phyloP scores from a whole-genome alignment of 2,797 vertebrate genomes.

The Xenopus petersii region DNA sequence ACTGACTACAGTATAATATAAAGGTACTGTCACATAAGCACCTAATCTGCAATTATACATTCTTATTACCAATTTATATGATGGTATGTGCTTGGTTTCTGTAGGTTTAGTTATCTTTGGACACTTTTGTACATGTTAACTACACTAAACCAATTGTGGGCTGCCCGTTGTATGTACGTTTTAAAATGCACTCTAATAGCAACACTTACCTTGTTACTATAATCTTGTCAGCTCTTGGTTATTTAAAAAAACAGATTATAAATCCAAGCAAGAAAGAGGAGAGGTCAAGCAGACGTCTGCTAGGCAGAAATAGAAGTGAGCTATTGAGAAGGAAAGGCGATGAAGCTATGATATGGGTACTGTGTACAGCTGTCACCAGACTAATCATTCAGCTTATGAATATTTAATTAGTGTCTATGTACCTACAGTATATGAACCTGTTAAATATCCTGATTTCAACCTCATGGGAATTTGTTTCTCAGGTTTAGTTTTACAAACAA shows the following conservation, averaged over 20 bases:
- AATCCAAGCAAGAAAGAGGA: conserved; percentile 52
- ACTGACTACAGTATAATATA: too few relatives aligned
- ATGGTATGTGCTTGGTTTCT: too few relatives aligned
- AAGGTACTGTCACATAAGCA: too few relatives aligned
- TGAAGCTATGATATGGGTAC: conserved; percentile 59
- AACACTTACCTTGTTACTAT: conserved; percentile 71
- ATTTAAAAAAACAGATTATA: conserved; percentile 55
- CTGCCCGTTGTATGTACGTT: too few relatives aligned
- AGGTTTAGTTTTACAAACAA: too few relatives aligned
- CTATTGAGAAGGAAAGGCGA: conserved; percentile 56
- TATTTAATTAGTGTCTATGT: conserved; percentile 67
- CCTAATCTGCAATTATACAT: too few relatives aligned
- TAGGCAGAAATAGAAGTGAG: conserved; percentile 61
- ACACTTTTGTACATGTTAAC: too few relatives aligned
- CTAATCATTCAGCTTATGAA: conserved; percentile 77
- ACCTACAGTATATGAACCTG: neutral
- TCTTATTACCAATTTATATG: too few relatives aligned
- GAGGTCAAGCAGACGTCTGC: conserved; percentile 52
- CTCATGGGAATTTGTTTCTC: neutral
- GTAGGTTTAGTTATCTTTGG: too few relatives aligned
- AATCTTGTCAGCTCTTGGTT: conserved; percentile 57
- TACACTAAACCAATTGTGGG: too few relatives aligned
- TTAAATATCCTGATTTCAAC: neutral
- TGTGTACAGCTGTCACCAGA: conserved; percentile 76
- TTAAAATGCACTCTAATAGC: neutral